Evolutionary conservation across 2,797 vertebrate species (phyloP), one percentile per base, ranked within the genome.

Genomic region (Mallotus villosus): DNA sequence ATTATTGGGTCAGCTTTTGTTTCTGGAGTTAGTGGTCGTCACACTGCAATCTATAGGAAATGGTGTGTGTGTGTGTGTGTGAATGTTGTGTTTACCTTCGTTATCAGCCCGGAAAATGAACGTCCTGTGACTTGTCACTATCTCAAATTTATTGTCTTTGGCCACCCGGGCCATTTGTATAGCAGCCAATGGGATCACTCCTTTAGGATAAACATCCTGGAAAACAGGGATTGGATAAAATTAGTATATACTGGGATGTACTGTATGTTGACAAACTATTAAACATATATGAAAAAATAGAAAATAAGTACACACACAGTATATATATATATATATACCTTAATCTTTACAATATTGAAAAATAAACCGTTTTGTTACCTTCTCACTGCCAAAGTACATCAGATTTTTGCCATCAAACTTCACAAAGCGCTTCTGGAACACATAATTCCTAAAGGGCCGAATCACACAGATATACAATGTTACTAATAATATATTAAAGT

Each of bases 61-160:
- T 29, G 22, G 51, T n/a, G 7, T 19, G 65, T 51, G 65, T 53
- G 49, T 53, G 63, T 11, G 51, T 55, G 17, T 55, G 51, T 55
- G 51, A 17, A 29, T 19, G 27, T 65, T 53, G 8, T 27, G 1
- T 89, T 91, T 85, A 99, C 97, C 95, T 89, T 99, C 97, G 0
- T 88, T 97, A 70, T 99, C 97, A 0, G 96, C 92, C 1, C 96
- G 93, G 82, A 99, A 98, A 32, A 98, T 94, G 22, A 99, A 99
- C 46, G 95, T 95, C 73, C 97, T 87, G 63, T 97, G 95, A 83
- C 91, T 94, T 0, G 97, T 99, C 86, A 99, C 93, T 1, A 99
- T 89, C 80, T 99, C 97, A 92, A 99, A 98, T 74, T 98, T 99
- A 84, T 95, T 97, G 88, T 99, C 97, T 85, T 98, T 99, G 83